Conservation (phyloP, 2,888 invertebrate genomes). For the Conomelus anceps region DNA sequence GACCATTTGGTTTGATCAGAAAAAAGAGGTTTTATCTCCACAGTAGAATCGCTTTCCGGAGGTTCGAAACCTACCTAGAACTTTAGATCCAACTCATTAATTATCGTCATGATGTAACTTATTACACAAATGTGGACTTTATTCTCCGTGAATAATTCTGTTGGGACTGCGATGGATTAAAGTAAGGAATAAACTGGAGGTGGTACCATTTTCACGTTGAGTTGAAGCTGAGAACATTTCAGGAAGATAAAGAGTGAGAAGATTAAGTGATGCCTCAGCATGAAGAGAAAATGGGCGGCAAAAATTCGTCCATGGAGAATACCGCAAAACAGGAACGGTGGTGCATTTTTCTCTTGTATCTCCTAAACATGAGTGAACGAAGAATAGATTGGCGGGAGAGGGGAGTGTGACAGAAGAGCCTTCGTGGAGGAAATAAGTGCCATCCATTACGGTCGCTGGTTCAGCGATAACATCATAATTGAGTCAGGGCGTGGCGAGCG, state of each 20-base stretch:
- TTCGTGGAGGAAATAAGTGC: conserved; percentile 28
- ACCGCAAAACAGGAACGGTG: neutral
- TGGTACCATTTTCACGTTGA: neutral
- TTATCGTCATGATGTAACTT: too few relatives aligned
- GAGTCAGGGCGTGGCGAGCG: conserved; percentile 28
- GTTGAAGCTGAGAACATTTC: too few relatives aligned
- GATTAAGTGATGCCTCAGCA: neutral
- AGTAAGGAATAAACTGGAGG: too few relatives aligned
- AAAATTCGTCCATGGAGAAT: neutral
- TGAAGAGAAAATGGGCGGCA: neutral
- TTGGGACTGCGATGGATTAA: too few relatives aligned
- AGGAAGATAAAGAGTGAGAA: neutral
- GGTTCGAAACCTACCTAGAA: too few relatives aligned
- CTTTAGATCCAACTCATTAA: too few relatives aligned
- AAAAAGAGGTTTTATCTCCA: too few relatives aligned
- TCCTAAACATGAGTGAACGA: conserved; percentile 7
- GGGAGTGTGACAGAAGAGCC: conserved; percentile 16
- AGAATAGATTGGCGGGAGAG: conserved; percentile 8
- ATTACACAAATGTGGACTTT: too few relatives aligned
- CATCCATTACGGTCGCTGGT: conserved; percentile 28
- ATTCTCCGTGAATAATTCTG: too few relatives aligned
- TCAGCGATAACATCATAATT: conserved; percentile 30
- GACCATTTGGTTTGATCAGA: too few relatives aligned
- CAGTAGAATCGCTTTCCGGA: too few relatives aligned
- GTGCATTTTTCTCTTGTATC: neutral